Conservation (phyloP, 2,113 vertebrate species). For the Xenopus borealis region DNA sequence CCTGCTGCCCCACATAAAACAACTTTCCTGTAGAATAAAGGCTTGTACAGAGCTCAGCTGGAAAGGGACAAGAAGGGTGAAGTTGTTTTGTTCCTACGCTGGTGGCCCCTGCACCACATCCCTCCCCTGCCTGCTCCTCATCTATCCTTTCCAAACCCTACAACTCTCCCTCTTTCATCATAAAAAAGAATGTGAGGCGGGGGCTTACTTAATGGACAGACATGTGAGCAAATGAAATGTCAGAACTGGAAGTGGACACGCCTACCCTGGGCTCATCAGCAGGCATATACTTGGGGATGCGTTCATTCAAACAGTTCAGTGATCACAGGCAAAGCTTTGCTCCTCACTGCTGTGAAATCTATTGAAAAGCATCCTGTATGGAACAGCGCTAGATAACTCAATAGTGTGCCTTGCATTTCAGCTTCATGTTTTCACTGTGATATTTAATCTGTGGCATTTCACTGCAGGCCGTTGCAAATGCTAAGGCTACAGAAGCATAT, state of each 20-base stretch:
- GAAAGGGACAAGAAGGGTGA: background rate
- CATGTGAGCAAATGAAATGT: background rate
- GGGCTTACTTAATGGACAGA: background rate
- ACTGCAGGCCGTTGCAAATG: too few species aligned
- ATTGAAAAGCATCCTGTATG: background rate
- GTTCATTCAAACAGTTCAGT: slow-evolving; percentile 35
- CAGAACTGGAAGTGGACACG: background rate
- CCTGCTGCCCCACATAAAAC: background rate
- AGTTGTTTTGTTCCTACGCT: background rate
- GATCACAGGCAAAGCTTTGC: background rate
- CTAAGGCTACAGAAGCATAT: too few species aligned
- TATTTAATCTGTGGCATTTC: too few species aligned
- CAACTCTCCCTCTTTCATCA: slow-evolving; percentile 40
- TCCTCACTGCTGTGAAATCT: background rate
- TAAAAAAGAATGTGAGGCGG: slow-evolving; percentile 19
- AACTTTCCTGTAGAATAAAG: slow-evolving; percentile 23
- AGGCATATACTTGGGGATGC: slow-evolving; percentile 13
- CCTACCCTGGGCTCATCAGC: background rate
- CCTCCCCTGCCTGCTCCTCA: slow-evolving; percentile 36
- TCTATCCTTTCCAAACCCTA: slow-evolving; percentile 27
- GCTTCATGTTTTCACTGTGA: too few species aligned
- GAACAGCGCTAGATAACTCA: background rate
- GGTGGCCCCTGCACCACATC: slow-evolving; percentile 21
- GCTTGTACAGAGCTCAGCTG: slow-evolving; percentile 10
- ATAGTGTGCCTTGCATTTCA: too few species aligned